Conservation (phyloP, 2,113 vertebrate genomes). For the rat (Rattus norvegicus) region DNA sequence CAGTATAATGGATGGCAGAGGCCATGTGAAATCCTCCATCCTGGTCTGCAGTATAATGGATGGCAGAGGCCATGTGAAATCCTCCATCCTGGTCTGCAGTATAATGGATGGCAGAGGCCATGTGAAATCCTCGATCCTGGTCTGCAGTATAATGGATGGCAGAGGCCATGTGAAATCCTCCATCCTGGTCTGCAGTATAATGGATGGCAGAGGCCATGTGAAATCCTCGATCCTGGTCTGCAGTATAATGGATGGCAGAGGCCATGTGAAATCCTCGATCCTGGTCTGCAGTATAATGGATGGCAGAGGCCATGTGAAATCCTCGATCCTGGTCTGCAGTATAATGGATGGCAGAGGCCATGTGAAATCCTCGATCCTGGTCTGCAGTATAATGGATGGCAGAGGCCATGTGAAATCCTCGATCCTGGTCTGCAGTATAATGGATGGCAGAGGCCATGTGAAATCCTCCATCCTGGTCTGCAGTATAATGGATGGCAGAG, state of each 20-base stretch:
- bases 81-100: background rate
- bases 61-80: background rate
- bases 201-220: background rate
- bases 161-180: background rate
- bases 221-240: background rate
- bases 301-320: background rate
- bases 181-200: background rate
- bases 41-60: background rate
- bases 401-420: background rate
- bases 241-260: background rate
- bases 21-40: background rate
- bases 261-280: background rate
- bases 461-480: background rate
- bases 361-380: constrained; percentile 17
- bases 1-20: background rate
- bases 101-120: background rate
- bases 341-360: background rate
- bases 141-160: background rate
- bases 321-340: background rate
- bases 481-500: background rate
- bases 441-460: background rate
- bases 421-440: background rate
- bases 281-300: background rate
- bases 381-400: background rate
- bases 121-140: background rate